Percentiles rank a stretch among this genome's conserved stretches.
phyloP scores from a whole-genome alignment of 2,113 vertebrate genomes.

The Protomyctophum bolini region DNA sequence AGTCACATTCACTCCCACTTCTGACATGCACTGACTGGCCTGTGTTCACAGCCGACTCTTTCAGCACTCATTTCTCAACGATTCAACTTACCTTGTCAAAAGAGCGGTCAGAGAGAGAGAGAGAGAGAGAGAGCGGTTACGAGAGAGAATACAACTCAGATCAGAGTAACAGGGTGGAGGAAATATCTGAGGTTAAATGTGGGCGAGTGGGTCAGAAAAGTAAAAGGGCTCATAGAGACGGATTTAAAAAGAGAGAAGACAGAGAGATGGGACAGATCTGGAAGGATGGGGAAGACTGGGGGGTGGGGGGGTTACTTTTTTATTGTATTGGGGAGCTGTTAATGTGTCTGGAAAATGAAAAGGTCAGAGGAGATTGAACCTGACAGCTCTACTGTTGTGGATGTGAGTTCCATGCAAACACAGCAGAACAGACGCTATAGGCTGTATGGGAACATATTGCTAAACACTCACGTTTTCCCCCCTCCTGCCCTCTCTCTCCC shows the following conservation, averaged over 20 bases:
- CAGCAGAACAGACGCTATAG: constrained; percentile 29
- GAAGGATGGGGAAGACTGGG: constrained; percentile 24
- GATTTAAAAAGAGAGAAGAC: neutral
- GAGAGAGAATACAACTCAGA: constrained; percentile 38
- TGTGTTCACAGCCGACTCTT: constrained; percentile 14
- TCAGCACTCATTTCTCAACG: constrained; percentile 2
- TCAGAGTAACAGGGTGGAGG: constrained; percentile 3
- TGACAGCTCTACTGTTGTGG: constrained; percentile 56
- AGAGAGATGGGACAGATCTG: constrained; percentile 1
- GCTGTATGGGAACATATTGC: constrained; percentile 45
- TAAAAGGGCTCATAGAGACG: constrained; percentile 3
- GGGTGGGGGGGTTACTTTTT: constrained; percentile 29
- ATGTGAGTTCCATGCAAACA: constrained; percentile 73
- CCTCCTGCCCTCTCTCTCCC: neutral
- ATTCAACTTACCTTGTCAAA: constrained; percentile 22
- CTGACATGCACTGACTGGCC: constrained; percentile 7
- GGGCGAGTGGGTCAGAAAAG: constrained; percentile 33
- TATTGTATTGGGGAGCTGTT: constrained; percentile 63
- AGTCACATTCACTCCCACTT: constrained; percentile 6
- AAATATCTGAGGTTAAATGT: constrained; percentile 39
- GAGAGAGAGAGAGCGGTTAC: constrained; percentile 1
- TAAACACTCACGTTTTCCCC: constrained; percentile 14
- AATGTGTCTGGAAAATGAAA: constrained; percentile 64
- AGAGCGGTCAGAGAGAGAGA: constrained; percentile 1
- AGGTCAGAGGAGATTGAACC: constrained; percentile 64